Evolutionary conservation across 2,888 invertebrate genomes (phyloP).

Genomic region (Cremastinae sp.): DNA sequence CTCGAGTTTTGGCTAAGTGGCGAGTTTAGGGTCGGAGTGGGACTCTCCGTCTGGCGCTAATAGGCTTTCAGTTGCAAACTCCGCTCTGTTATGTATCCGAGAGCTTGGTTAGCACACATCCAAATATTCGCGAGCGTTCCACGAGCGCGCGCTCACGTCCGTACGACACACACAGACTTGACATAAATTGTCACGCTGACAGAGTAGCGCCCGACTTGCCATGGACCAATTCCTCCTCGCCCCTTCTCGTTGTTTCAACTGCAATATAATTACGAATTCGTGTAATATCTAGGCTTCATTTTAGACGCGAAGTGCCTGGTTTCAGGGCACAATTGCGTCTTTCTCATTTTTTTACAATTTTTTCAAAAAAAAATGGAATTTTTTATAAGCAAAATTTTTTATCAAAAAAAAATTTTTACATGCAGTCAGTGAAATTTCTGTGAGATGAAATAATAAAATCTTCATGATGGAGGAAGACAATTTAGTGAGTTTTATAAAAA

Average conservation of each 20-base stretch:
- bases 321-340: neutral
- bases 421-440: too few species aligned
- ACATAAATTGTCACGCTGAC: constrained; percentile 47
- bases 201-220: constrained; percentile 21
- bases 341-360: constrained; percentile 5
- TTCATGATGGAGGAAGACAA: too few species aligned
- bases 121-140: constrained; percentile 1
- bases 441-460: too few species aligned
- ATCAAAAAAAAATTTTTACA: too few species aligned
- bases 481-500: too few species aligned
- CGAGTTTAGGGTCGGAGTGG: constrained; percentile 21
- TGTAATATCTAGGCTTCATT: constrained; percentile 8
- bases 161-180: neutral
- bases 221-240: constrained; percentile 29
- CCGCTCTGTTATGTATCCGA: constrained; percentile 14
- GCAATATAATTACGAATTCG: constrained; percentile 53
- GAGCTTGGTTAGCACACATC: constrained; percentile 17
- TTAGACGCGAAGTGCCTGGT: constrained; percentile 5
- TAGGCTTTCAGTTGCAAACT: constrained; percentile 45
- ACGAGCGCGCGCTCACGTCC: neutral
- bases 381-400: too few species aligned
- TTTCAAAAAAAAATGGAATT: too few species aligned
- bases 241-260: constrained; percentile 43
- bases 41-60: constrained; percentile 33
- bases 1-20: constrained; percentile 22